A percentile compares a stretch with the other conserved stretches of the same genome.
phyloP scores from a whole-genome alignment of 2,113 vertebrate genomes.

The Serilophus lunatus region DNA sequence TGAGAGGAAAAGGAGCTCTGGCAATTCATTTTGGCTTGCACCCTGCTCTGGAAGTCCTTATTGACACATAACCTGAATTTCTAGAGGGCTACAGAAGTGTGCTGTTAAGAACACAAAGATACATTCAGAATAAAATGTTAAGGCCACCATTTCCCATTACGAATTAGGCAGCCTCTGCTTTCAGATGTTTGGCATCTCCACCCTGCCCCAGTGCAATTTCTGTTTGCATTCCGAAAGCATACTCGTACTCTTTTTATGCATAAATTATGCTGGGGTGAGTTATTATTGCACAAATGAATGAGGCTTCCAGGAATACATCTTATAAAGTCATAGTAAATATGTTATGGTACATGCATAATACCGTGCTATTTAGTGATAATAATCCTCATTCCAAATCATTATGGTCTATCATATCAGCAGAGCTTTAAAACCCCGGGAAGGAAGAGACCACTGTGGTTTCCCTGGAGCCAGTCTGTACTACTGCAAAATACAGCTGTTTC shows the following conservation, averaged over 20 bases:
- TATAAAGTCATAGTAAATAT: background rate
- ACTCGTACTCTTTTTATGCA: background rate
- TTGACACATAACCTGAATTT: background rate
- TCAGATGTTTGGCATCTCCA: background rate
- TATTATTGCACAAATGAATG: background rate
- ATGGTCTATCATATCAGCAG: constrained; percentile 11
- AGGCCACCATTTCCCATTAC: background rate
- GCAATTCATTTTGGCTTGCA: background rate
- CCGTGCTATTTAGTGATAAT: constrained; percentile 20
- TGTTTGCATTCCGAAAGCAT: background rate
- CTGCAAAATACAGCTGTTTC: background rate
- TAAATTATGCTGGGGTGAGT: background rate
- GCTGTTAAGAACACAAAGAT: background rate
- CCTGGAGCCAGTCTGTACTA: constrained; percentile 15
- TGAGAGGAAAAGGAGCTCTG: background rate
- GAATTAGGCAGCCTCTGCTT: background rate
- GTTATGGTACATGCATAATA: background rate
- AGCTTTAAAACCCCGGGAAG: background rate
- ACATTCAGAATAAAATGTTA: background rate
- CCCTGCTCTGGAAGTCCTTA: background rate
- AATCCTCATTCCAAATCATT: constrained; percentile 39
- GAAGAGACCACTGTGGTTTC: constrained; percentile 24
- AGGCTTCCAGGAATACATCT: constrained; percentile 25
- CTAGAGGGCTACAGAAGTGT: background rate
- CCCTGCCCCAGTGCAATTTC: background rate